These are phyloP conservation scores for Subacronicta megacephala DNA, from an alignment of 2,888 invertebrate genomes.

Conservation along the genomic window DNA sequence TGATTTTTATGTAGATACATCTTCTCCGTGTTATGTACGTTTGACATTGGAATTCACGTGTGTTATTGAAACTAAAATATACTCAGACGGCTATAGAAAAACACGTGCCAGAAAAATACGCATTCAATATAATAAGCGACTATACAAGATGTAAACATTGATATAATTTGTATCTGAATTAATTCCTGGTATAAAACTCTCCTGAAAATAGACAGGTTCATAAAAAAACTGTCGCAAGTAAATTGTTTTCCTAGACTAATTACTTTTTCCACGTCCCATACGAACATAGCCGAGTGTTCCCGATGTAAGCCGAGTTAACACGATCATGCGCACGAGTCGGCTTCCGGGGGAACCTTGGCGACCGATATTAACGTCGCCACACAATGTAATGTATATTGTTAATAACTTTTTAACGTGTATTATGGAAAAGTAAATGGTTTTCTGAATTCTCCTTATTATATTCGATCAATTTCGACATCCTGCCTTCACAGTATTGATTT, in stretches of 20 bases:
- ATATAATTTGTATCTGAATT: constrained; percentile 7
- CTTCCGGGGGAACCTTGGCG: constrained; percentile 67
- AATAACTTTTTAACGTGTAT: constrained; percentile 49
- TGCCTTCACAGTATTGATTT: too few species aligned
- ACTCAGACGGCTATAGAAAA: constrained; percentile 17
- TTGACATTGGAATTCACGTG: constrained; percentile 51
- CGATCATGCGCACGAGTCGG: constrained; percentile 45
- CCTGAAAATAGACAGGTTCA: constrained; percentile 8
- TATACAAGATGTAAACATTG: constrained; percentile 19
- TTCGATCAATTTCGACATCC: too few species aligned
- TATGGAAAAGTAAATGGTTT: not conserved
- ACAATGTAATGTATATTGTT: constrained; percentile 43
- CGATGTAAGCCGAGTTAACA: constrained; percentile 54
- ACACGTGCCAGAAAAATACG: constrained; percentile 42
- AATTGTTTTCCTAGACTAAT: constrained; percentile 28
- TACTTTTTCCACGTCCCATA: constrained; percentile 35
- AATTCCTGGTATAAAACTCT: not conserved
- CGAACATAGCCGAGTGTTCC: constrained; percentile 44
- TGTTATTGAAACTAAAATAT: constrained; percentile 34
- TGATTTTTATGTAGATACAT: constrained; percentile 21
- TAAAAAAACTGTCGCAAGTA: constrained; percentile 23
- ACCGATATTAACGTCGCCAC: constrained; percentile 54
- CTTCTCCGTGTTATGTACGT: constrained; percentile 15
- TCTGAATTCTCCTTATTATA: too few species aligned
- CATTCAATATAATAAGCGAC: constrained; percentile 23